Base-by-base conservation (phyloP, 2,113 vertebrate genomes). In the Amphilophus citrinellus region DNA sequence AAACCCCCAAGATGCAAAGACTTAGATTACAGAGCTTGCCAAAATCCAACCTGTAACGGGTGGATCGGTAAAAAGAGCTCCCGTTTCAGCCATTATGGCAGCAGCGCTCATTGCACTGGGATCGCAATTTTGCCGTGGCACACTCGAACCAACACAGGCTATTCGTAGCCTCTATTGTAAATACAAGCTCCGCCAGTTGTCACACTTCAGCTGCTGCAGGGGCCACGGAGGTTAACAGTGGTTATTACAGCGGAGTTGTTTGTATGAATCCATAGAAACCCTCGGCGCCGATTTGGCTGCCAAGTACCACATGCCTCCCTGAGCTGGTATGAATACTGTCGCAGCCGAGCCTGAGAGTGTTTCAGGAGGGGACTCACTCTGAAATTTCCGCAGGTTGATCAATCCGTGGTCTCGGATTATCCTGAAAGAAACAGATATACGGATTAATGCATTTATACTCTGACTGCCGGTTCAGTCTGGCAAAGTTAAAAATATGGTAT, bases 341-440 rank as follows among this genome's bases (percentile, higher is more conserved):
- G 8, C 61, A 61, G 82, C 44, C 7, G 18, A 77, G 35, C 35
- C 27, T 1, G n/a, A 32, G 10, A 20, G 57, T 24, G 50, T 58
- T 77, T 83, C 27, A 44, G 2, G 14, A n/a, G 35, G 61, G 59
- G 85, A 97, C 98, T 99, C 96, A 99, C 98, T 97, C 88, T 98
- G 98, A 94, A 99, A 99, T 90, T 98, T 99, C 30, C 98, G 95
- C 91, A 99, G 95, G 95, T 99, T 99, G 95, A 99, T 98, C 81
- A 99, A 96, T 63, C 98, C 98, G 2, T 99, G 98, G 91, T 99
- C 98, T 95, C 98, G 96, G 95, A 99, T 97, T 86, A 99, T 98
- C 95, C 98, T 99, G 95, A 56, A 95, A 97, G 86, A 84, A 73
- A 93, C 88, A 9, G 32, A 84, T 20, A 86, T 56, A 44, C n/a